Evolutionary conservation across 2,797 vertebrate species (phyloP).

Genomic region (Xiphorhynchus erythropygius): DNA sequence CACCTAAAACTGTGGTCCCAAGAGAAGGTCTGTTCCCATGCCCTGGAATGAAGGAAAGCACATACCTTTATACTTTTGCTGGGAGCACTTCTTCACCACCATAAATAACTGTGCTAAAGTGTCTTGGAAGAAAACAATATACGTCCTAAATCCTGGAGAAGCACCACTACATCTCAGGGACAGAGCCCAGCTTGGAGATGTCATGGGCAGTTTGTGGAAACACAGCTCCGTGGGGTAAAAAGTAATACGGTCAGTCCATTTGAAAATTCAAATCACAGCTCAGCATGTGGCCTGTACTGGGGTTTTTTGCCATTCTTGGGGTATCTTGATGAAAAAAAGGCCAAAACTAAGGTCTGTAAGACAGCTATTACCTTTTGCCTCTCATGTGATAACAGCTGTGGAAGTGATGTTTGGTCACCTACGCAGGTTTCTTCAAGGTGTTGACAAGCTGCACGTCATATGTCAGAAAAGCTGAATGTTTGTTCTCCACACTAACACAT

Average conservation of each 20-base stretch:
- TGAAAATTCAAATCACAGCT: not conserved
- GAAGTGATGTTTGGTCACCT: not conserved
- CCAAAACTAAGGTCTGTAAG: not conserved
- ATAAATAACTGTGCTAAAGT: not conserved
- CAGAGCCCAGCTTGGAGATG: not conserved
- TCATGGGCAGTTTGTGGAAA: not conserved
- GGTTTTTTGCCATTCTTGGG: not conserved
- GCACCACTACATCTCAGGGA: fast-evolving
- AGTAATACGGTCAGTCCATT: fast-evolving
- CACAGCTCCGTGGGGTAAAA: not conserved
- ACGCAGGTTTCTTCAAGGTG: not conserved
- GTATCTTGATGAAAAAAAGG: not conserved
- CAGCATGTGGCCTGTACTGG: not conserved
- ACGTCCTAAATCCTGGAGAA: not conserved
- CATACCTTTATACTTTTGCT: not conserved
- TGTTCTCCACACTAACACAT: not conserved
- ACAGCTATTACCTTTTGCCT: not conserved
- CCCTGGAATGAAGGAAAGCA: not conserved
- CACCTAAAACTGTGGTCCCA: fast-evolving
- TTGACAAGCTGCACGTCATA: not conserved
- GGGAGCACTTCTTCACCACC: not conserved
- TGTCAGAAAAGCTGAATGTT: not conserved
- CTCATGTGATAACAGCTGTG: not conserved
- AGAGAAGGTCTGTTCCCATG: not conserved
- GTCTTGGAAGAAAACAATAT: not conserved